phyloP scores from a whole-genome alignment of 2,113 vertebrate genomes.

The Oenanthe melanoleuca region DNA sequence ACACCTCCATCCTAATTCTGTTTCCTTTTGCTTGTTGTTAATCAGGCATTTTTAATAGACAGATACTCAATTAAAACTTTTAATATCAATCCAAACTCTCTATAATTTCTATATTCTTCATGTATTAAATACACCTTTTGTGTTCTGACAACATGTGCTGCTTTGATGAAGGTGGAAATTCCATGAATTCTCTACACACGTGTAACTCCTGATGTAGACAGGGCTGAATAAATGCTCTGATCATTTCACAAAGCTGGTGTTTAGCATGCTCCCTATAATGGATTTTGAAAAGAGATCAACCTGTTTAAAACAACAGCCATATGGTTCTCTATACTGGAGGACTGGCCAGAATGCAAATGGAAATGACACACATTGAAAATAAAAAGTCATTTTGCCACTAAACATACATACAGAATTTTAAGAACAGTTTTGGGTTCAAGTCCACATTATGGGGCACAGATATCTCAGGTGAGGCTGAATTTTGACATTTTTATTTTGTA shows the following conservation, averaged over 20 bases:
- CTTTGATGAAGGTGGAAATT: not conserved
- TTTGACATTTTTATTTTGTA: not conserved
- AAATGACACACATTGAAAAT: slow-evolving; percentile 12
- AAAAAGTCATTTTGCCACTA: slow-evolving; percentile 5
- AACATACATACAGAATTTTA: not conserved
- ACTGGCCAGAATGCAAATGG: slow-evolving; percentile 10
- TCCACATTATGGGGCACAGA: not conserved
- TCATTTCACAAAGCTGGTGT: not conserved
- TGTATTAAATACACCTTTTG: not conserved
- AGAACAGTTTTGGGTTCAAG: not conserved
- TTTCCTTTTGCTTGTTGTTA: not conserved
- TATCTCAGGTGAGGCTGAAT: not conserved
- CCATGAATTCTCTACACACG: not conserved
- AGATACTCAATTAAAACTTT: not conserved
- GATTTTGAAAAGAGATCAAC: slow-evolving; percentile 52
- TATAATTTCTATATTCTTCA: not conserved
- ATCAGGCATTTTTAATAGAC: not conserved
- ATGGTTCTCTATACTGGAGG: slow-evolving; percentile 22
- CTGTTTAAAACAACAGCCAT: slow-evolving; percentile 31
- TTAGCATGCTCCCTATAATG: not conserved
- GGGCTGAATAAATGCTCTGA: not conserved
- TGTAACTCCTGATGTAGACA: not conserved
- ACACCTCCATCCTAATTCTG: not conserved
- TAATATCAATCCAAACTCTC: not conserved
- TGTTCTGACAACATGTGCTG: not conserved